Conservation (phyloP, 2,888 invertebrate genomes). For the Cylindroiulus punctatus region DNA sequence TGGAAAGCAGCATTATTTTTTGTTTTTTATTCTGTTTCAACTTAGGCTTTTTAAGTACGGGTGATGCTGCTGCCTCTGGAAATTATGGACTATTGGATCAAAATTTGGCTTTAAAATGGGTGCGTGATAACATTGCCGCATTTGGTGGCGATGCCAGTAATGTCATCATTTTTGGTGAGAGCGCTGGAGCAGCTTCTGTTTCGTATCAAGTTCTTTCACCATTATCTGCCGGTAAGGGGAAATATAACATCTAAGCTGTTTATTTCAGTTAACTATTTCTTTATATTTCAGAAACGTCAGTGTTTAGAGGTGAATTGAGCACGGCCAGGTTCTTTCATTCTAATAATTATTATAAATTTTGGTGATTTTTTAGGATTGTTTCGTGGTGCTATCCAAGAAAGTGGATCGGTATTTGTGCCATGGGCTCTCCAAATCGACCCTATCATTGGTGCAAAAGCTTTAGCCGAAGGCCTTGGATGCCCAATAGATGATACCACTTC, state of each 20-base stretch:
- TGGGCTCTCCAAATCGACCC: constrained; percentile 47
- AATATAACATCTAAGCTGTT: too few relatives aligned
- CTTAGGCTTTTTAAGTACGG: constrained; percentile 51
- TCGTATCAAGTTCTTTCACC: constrained; percentile 51
- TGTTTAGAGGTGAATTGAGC: too few relatives aligned
- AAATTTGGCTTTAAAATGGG: constrained; percentile 44
- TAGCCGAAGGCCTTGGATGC: constrained; percentile 1
- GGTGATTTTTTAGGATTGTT: background rate
- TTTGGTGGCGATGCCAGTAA: constrained; percentile 48
- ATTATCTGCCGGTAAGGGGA: constrained; percentile 20
- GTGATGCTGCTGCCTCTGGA: constrained; percentile 47
- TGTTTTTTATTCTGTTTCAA: background rate
- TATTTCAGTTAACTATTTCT: too few relatives aligned
- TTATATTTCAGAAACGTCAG: too few relatives aligned
- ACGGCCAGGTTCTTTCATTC: too few relatives aligned
- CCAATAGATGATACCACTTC: background rate
- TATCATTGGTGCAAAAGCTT: background rate
- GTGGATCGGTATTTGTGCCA: constrained; percentile 17
- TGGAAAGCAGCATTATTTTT: too few relatives aligned
- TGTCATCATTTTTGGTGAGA: constrained; percentile 50
- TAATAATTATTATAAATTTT: background rate
- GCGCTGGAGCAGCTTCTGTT: constrained; percentile 49
- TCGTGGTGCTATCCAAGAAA: constrained; percentile 44
- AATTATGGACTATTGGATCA: constrained; percentile 51
- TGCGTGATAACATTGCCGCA: constrained; percentile 47